Evolutionary conservation across 2,113 vertebrate species (phyloP).

Genomic region (Channa argus): DNA sequence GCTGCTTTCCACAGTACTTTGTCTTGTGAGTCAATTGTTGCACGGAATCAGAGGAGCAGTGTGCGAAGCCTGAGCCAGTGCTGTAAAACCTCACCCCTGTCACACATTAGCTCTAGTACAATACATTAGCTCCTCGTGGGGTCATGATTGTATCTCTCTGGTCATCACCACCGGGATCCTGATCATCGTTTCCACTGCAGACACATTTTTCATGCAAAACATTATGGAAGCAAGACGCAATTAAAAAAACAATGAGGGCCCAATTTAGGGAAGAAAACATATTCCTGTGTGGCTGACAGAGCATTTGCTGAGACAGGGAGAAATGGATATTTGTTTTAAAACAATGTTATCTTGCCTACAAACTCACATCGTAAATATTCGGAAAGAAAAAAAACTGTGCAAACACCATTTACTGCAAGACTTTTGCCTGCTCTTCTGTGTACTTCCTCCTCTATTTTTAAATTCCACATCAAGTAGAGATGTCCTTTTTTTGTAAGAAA

Average conservation of each 20-base stretch:
- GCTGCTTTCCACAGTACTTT: conserved; percentile 77
- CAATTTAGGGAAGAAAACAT: conserved; percentile 61
- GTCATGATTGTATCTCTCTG: conserved; percentile 72
- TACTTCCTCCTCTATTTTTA: conserved; percentile 37
- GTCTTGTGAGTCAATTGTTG: conserved; percentile 82
- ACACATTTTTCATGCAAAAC: conserved; percentile 80
- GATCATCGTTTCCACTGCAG: conserved; percentile 73
- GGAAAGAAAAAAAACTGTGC: neutral
- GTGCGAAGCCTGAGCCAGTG: conserved; percentile 37
- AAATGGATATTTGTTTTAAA: conserved; percentile 55
- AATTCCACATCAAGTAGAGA: conserved; percentile 15
- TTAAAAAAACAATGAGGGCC: conserved; percentile 67
- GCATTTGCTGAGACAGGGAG: conserved; percentile 64
- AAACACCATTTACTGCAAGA: conserved; percentile 17
- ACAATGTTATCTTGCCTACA: conserved; percentile 51
- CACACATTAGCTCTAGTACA: conserved; percentile 69
- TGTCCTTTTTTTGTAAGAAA: conserved; percentile 30
- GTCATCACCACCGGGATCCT: conserved; percentile 75
- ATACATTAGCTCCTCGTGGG: conserved; percentile 82
- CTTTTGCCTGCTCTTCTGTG: conserved; percentile 19
- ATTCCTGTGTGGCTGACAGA: conserved; percentile 66
- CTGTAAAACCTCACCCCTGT: conserved; percentile 78
- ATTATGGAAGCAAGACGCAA: conserved; percentile 53
- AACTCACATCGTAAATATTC: conserved; percentile 32
- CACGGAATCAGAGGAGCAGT: conserved; percentile 61